Percentiles rank a stretch among this genome's conserved stretches.
These are phyloP conservation scores for Acanthopagrus latus DNA, from an alignment of 2,797 vertebrate species.

Conservation along the genomic window DNA sequence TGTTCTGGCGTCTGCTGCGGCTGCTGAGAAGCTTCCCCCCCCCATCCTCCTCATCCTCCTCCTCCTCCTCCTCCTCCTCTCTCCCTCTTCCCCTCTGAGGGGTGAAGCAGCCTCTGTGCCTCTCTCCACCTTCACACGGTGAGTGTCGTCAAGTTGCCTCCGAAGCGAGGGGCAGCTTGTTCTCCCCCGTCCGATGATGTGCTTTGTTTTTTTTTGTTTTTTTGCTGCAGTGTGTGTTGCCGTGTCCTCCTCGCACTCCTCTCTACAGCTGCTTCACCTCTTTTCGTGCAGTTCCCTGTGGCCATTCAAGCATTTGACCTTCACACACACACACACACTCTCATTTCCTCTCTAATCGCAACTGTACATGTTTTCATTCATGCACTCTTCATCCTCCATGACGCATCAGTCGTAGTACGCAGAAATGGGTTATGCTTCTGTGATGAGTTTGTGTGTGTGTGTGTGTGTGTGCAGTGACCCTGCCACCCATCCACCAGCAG, in stretches of 20 bases:
- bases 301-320: conserved; percentile 73
- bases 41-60: too few relatives aligned
- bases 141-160: conserved; percentile 76
- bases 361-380: conserved; percentile 27
- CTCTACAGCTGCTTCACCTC: conserved; percentile 40
- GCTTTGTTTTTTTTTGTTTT: conserved; percentile 6
- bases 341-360: neutral
- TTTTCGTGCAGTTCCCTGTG: conserved; percentile 44
- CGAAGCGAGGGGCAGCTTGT: conserved; percentile 53
- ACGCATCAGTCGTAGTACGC: conserved; percentile 42
- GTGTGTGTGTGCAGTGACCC: conserved; percentile 12
- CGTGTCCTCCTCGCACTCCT: conserved; percentile 43
- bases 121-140: conserved; percentile 72
- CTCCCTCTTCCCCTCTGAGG: conserved; percentile 45
- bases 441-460: neutral
- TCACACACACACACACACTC: conserved; percentile 46
- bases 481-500: conserved; percentile 22
- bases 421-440: conserved; percentile 58
- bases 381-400: conserved; percentile 23
- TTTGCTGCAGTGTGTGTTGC: conserved; percentile 86
- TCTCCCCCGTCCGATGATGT: conserved; percentile 43
- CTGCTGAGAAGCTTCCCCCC: conserved; percentile 45
- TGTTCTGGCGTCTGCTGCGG: conserved; percentile 63
- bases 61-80: neutral
- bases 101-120: conserved; percentile 64